Evolutionary conservation across 2,888 invertebrate species (phyloP), one percentile per base, ranked within the genome.

Genomic region (Heliconius ismenius): DNA sequence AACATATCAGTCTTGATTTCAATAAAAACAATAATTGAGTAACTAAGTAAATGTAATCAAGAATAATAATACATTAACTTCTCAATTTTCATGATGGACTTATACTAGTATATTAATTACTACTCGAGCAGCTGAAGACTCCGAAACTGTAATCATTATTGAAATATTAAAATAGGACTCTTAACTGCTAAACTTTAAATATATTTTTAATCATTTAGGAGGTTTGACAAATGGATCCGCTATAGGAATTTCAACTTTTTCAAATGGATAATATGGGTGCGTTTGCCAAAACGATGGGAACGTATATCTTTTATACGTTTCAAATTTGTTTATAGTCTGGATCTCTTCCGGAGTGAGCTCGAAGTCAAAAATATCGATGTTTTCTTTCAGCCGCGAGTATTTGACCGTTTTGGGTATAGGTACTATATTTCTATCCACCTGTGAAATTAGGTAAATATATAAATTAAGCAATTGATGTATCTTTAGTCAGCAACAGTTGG

Each of bases 241-340:
- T 3, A 89, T 79, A 2, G 91, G 89, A 21, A 87, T 84, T 0
- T 85, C 86, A 0, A 91, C 75, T 76, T 90, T 89, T 36, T 93
- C 91, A 72, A 93, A 93, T 0, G 94, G 93, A 63, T 93, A 94
- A 81, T 91, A 82, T 3, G 85, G 87, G 43, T 92, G 92, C 2
- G 84, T 80, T 83, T 93, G 94, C 94, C 94, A 94, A 79, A 93
- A 94, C 0, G 92, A 89, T 0, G 94, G 93, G 1, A 85, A 36
- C 0, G 90, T 90, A 70, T 85, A 89, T 18, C 92, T 82, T 0
- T 83, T 86, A 7, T 84, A 78, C 0, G 82, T 79, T 64, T 92
- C 81, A 15, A 86, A 90, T 0, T 80, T 43, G 69, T 84, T 88
- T 0, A 93, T 87, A 36, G 79, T 82, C 54, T 83, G 82, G 0